A percentile compares a stretch with the other conserved stretches of the same genome.
Evolutionary conservation across 1,140 invertebrate species (phyloP).

Genomic region (Drosophila guanche): DNA sequence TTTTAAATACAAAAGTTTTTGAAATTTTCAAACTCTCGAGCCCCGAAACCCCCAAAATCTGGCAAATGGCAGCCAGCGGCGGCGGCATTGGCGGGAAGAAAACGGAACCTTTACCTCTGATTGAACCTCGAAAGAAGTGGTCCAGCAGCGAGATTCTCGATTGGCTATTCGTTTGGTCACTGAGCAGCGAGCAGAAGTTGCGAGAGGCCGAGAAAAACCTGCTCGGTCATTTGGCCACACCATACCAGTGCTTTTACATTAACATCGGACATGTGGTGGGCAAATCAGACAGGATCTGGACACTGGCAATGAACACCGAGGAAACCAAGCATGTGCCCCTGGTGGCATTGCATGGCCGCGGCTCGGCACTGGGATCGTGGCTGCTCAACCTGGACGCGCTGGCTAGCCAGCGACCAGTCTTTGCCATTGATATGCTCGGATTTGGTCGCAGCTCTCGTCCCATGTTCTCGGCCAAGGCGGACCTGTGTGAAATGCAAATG

Average conservation of each 20-base stretch:
- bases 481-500: slow-evolving; percentile 90
- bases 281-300: slow-evolving; percentile 89
- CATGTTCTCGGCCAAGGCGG: slow-evolving; percentile 88
- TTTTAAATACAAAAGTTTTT: slow-evolving; percentile 46
- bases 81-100: background rate
- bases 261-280: slow-evolving; percentile 88
- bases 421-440: slow-evolving; percentile 93
- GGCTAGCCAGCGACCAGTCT: slow-evolving; percentile 89
- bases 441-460: slow-evolving; percentile 93
- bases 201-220: slow-evolving; percentile 8
- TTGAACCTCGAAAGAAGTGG: slow-evolving; percentile 2
- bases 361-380: slow-evolving; percentile 92
- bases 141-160: background rate
- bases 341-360: slow-evolving; percentile 93
- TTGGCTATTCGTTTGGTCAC: slow-evolving; percentile 16
- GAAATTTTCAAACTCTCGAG: slow-evolving; percentile 32
- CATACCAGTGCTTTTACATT: slow-evolving; percentile 88
- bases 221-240: slow-evolving; percentile 46
- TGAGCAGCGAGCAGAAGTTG: slow-evolving; percentile 16
- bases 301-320: slow-evolving; percentile 87
- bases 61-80: background rate
- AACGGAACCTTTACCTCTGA: background rate
- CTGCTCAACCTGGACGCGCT: slow-evolving; percentile 90
- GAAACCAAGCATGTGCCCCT: slow-evolving; percentile 87
- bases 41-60: background rate